Evolutionary conservation across 2,888 invertebrate genomes (phyloP), one percentile per base, ranked within the genome.

Genomic region (Camponotus fellah): DNA sequence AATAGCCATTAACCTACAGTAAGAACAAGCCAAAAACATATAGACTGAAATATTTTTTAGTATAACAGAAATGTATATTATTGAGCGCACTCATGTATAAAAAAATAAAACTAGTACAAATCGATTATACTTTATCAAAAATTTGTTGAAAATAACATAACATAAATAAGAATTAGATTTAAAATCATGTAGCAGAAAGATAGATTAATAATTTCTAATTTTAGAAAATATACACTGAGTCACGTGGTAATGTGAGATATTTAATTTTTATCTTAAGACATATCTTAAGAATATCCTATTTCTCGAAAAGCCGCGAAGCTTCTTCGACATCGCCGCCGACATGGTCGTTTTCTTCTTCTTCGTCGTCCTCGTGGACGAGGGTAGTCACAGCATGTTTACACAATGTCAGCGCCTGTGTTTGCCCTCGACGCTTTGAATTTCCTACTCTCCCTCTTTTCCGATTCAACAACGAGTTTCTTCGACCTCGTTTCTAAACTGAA

Each of bases 391-490:
- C 87, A 86, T 91, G 91, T 91, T 92, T 92, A 91, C 88, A 87
- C 87, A 91, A 88, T 89, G 92, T 92, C 91, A 88, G 84, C 88
- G 69, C 87, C 86, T 84, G 89, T 92, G 92, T 91, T 92, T 91
- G 88, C 87, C 72, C 84, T 85, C 88, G 85, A 84, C 90, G 91
- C 91, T 88, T 92, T 86, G 89, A 91, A 92, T 92, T 91, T 90
- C 89, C 87, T 84, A 87, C 76, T 84, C 72, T 77, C 62, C 72
- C 65, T 58, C n/a, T 71, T 64, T 56, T 58, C 66, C 56, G 62
- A 66, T 72, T 68, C 65, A 37, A 82, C 72, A 62, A 68, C 62
- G 10, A 49, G 37, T 34, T 60, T 17, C 37, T 62, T 58, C 85
- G 84, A 69, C 79, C 58, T 85, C 80, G 82, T 85, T 87, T 80